phyloP scores from a whole-genome alignment of 2,113 vertebrate species.

The Nematolebias whitei region DNA sequence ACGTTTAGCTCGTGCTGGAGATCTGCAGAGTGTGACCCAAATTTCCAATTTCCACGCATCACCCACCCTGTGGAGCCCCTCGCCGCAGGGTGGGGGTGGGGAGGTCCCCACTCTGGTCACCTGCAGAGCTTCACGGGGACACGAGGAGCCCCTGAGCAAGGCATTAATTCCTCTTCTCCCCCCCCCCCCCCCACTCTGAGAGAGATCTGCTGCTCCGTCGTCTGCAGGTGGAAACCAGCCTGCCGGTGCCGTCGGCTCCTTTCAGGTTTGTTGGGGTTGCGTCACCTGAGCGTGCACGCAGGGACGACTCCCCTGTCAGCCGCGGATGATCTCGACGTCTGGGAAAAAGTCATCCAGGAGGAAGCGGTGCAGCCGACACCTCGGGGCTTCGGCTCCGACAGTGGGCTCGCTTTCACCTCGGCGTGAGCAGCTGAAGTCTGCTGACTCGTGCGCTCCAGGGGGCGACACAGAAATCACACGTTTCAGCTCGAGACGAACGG shows the following conservation, averaged over 20 bases:
- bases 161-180: not conserved
- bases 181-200: not conserved
- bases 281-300: conserved; percentile 2
- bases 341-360: not conserved
- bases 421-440: not conserved
- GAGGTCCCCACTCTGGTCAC: conserved; percentile 21
- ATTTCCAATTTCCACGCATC: conserved; percentile 48
- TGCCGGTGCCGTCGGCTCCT: not conserved
- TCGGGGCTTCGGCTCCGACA: not conserved
- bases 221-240: no score
- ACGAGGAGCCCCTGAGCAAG: conserved; percentile 8
- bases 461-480: not conserved
- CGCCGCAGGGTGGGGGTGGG: not conserved
- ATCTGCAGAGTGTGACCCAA: conserved; percentile 62
- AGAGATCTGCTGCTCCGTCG: not conserved
- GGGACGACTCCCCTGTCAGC: not conserved
- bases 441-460: not conserved
- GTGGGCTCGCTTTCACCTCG: not conserved
- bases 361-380: not conserved
- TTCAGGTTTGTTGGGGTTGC: not conserved
- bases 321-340: not conserved
- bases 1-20: conserved; percentile 36
- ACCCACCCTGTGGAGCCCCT: conserved; percentile 12
- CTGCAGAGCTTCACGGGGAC: not conserved
- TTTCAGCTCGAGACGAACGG: not conserved